Base-by-base conservation (phyloP, 2,113 vertebrate species). In the Ctenodactylus gundi region DNA sequence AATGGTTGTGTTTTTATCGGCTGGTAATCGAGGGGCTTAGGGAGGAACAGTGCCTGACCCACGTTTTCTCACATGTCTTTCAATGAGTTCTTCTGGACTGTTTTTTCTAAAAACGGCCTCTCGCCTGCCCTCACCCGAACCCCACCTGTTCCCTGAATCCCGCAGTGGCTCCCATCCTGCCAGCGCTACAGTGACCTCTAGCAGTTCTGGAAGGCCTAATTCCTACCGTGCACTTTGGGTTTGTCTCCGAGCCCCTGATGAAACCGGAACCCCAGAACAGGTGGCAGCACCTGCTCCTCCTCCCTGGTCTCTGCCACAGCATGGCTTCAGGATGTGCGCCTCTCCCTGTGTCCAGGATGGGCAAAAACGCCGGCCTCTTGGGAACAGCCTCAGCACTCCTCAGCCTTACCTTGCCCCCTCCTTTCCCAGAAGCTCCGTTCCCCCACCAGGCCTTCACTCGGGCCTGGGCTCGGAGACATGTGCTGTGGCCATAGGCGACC, bases 401-500 rank as follows among this genome's bases (percentile, higher is more conserved):
- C 64, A 23, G 18, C 65, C 15, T 55, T 44, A 4, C 0, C 11
- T 27, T 1, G 2, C 44, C 44, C 34, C 64, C 21, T 31, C 11
- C 44, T 3, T 0, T 53, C 27, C 78, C 5, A 5, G 25, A 20
- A 4, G 10, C 41, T 15, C 27, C 75, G 14, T 12, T 9, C 31
- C n/a, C 49, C 27, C 34, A 41, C 68, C 68, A 72, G 41, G 70
- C 13, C 60, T 55, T 49, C 85, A 39, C 29, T 41, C 1, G 0
- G 72, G 7, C 4, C 85, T 12, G 39, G 15, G 31, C 57, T 31
- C 18, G 2, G 17, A 83, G 34, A 27, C 29, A 27, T 17, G 0
- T 4, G 18, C 41, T 15, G 3, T 3, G 0, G 1, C 11, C 21
- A 17, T 23, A 18, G 7, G 5, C 0, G 3, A 36, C 8, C 10